phyloP scores from a whole-genome alignment of 2,113 vertebrate species.

The Oxyruncus cristatus region DNA sequence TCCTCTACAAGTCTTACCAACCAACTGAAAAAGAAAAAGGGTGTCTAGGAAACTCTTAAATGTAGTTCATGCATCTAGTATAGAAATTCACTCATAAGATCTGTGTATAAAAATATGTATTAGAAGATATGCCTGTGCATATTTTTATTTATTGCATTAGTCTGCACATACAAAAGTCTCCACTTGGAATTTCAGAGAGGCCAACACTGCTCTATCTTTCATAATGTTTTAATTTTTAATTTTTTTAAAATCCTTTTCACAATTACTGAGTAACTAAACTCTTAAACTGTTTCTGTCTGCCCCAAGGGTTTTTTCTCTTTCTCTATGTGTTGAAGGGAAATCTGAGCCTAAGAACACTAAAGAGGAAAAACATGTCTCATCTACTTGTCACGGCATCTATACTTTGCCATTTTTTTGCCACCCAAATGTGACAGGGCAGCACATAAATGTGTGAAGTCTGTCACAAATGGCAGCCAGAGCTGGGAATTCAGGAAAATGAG shows the following conservation, averaged over 20 bases:
- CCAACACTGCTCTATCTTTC: slow-evolving; percentile 4
- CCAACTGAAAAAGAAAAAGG: background rate
- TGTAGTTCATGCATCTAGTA: background rate
- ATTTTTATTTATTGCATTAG: background rate
- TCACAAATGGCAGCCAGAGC: slow-evolving; percentile 63
- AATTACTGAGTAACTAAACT: slow-evolving; percentile 22
- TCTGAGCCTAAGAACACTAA: slow-evolving; percentile 56
- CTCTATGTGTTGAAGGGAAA: slow-evolving; percentile 61
- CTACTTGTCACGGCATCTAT: slow-evolving; percentile 67
- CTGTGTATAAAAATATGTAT: background rate
- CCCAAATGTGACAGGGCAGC: slow-evolving; percentile 66
- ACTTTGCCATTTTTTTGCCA: slow-evolving; percentile 69
- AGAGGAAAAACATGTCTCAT: slow-evolving; percentile 65
- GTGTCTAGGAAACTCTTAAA: background rate
- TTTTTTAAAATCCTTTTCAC: slow-evolving; percentile 20
- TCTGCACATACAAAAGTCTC: background rate
- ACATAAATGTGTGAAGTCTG: slow-evolving; percentile 67
- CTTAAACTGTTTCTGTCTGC: slow-evolving; percentile 52
- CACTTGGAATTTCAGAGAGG: background rate
- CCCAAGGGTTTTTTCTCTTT: slow-evolving; percentile 53
- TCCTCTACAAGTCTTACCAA: background rate
- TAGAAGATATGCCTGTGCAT: background rate
- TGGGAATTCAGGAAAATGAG: slow-evolving; percentile 59
- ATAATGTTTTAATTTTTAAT: slow-evolving; percentile 45
- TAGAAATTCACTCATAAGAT: background rate